A percentile compares a stretch with the other conserved stretches of the same genome.
Evolutionary conservation across 2,797 vertebrate genomes (phyloP).

Genomic region (Tapera naevia): DNA sequence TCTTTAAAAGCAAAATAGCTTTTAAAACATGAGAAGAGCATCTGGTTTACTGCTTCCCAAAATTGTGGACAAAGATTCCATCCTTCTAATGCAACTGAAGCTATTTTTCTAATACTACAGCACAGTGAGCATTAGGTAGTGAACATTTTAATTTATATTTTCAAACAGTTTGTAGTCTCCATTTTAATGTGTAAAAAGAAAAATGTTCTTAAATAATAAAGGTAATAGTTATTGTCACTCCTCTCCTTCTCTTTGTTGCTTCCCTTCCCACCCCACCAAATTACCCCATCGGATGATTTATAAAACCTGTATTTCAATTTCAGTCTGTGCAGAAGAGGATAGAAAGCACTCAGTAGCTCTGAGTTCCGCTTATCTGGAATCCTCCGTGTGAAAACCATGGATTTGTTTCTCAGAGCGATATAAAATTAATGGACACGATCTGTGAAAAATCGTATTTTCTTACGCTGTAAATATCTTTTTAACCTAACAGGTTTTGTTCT

Average conservation of each 20-base stretch:
- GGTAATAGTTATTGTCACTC: neutral
- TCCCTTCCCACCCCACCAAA: neutral
- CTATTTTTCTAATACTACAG: neutral
- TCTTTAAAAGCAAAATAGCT: neutral
- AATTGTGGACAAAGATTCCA: neutral
- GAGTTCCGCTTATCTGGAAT: neutral
- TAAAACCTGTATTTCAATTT: conserved; percentile 5
- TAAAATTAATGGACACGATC: neutral
- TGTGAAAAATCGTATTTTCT: neutral
- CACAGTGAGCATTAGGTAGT: neutral
- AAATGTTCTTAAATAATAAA: neutral
- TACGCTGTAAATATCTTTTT: neutral
- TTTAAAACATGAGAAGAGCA: neutral
- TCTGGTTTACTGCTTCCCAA: neutral
- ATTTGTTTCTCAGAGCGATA: neutral
- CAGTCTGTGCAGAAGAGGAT: neutral
- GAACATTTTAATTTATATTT: neutral
- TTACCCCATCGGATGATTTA: conserved; percentile 12
- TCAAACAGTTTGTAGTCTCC: neutral
- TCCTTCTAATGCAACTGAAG: neutral
- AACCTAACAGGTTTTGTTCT: neutral
- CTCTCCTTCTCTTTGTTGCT: neutral
- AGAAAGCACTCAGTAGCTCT: neutral
- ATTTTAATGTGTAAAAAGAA: neutral
- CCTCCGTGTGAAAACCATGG: neutral